Evolutionary conservation across 2,888 invertebrate species (phyloP), one percentile per base, ranked within the genome.

Genomic region (Orchesellides sinensis): DNA sequence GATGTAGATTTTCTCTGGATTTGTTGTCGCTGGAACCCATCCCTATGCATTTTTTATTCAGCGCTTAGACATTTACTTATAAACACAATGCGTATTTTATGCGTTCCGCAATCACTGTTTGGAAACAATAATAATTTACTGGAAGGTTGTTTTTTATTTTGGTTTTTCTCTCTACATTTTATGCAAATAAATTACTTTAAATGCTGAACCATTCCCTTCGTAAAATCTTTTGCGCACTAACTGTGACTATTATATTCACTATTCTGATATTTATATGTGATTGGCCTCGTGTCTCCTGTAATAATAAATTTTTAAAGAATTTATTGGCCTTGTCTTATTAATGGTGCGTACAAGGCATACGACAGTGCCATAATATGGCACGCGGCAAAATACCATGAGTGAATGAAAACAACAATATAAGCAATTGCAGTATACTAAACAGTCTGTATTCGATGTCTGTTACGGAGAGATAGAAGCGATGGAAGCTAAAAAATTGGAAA

Each of bases 261-360:
- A n/a, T n/a, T n/a, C n/a, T n/a, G n/a, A n/a, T n/a, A n/a, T n/a
- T n/a, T n/a, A n/a, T n/a, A 1, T 63, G 19, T 35, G 19, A 40
- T 63, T 63, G 63, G 40, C 63, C 63, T 63, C 63, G 40, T 25
- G 72, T 59, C 72, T 59, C 59, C 35, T 6, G 54, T 59, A 56
- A 72, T 72, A 56, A 70, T 70, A 70, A 70, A 72, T 72, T 72
- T 72, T 56, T 19, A 72, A 56, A 47, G 59, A 54, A 72, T 72
- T 72, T 72, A 72, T 72, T 72, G 12, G 25, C 40, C 72, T 56
- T 72, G 72, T 72, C 72, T 56, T 72, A 72, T 72, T 72, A 72
- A 72, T 56, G 59, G 72, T 56, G 72, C 72, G 56, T 72, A 59
- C 6, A 27, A 63, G 63, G 40, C 40, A n/a, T n/a, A n/a, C n/a